These are phyloP conservation scores for Tonatia bakeri DNA, from an alignment of 2,113 vertebrate genomes.

Conservation along the genomic window DNA sequence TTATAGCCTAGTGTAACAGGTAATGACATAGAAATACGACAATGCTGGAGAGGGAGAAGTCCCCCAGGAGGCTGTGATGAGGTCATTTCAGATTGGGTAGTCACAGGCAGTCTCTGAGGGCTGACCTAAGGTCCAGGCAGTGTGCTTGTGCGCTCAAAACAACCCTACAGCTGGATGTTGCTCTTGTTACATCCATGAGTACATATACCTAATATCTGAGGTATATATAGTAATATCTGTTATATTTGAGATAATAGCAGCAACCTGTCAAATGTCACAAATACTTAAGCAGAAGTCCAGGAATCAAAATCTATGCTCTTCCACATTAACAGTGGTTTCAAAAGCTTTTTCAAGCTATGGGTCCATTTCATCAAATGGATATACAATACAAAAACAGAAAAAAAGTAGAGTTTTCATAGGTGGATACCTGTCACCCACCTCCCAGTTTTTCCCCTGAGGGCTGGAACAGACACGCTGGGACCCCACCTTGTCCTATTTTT, in stretches of 20 bases:
- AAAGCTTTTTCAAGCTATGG: not conserved
- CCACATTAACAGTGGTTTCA: not conserved
- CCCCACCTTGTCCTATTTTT: rapidly evolving
- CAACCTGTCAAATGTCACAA: not conserved
- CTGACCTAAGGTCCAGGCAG: rapidly evolving
- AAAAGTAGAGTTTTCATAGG: not conserved
- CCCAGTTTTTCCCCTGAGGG: not conserved
- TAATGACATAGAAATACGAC: not conserved
- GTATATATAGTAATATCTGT: not conserved
- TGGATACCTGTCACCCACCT: not conserved
- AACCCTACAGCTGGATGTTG: not conserved
- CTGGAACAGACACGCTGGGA: not conserved
- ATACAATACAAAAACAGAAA: not conserved
- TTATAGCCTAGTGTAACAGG: not conserved
- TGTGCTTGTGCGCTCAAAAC: not conserved
- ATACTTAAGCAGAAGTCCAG: not conserved
- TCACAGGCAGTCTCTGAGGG: not conserved
- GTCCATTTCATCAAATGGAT: not conserved
- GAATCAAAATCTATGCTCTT: not conserved
- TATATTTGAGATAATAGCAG: not conserved
- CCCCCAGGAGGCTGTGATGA: not conserved
- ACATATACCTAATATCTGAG: not conserved
- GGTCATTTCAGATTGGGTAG: not conserved
- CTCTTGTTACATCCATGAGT: not conserved
- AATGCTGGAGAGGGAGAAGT: not conserved